phyloP scores from a whole-genome alignment of 1,140 invertebrate species.

The Tetramorium parvispinum region DNA sequence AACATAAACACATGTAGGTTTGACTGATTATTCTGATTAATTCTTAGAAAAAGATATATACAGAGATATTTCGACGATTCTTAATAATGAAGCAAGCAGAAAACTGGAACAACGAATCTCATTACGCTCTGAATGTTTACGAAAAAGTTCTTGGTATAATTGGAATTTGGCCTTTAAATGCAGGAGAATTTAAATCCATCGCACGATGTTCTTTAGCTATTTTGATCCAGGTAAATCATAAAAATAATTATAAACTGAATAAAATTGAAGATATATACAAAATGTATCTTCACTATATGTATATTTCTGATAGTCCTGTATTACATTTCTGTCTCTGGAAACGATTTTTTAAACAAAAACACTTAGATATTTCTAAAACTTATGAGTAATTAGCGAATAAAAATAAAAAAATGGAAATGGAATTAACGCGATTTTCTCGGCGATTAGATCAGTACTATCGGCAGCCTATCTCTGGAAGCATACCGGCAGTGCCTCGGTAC shows the following conservation, averaged over 20 bases:
- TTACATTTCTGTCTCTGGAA: background rate
- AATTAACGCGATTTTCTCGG: conserved; percentile 4
- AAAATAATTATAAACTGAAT: background rate
- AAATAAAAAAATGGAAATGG: background rate
- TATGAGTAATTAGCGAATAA: background rate
- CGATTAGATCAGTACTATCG: conserved; percentile 62
- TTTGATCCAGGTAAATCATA: conserved; percentile 53
- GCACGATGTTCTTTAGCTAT: conserved; percentile 50
- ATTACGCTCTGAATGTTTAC: conserved; percentile 11
- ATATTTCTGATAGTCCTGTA: background rate
- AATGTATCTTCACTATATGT: background rate
- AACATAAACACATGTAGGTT: background rate
- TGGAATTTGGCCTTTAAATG: conserved; percentile 66
- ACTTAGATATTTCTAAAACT: background rate
- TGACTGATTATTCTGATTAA: background rate
- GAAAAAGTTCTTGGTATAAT: conserved; percentile 48
- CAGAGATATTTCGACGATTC: background rate
- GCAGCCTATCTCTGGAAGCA: conserved; percentile 52
- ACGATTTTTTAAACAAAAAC: background rate
- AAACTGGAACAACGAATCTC: background rate
- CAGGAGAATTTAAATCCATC: background rate
- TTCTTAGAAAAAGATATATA: background rate
- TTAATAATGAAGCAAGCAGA: conserved; percentile 29
- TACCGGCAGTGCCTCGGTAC: conserved; percentile 56
- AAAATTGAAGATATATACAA: background rate